Evolutionary conservation across 2,113 vertebrate genomes (phyloP).

Genomic region (Dicentrarchus labrax): DNA sequence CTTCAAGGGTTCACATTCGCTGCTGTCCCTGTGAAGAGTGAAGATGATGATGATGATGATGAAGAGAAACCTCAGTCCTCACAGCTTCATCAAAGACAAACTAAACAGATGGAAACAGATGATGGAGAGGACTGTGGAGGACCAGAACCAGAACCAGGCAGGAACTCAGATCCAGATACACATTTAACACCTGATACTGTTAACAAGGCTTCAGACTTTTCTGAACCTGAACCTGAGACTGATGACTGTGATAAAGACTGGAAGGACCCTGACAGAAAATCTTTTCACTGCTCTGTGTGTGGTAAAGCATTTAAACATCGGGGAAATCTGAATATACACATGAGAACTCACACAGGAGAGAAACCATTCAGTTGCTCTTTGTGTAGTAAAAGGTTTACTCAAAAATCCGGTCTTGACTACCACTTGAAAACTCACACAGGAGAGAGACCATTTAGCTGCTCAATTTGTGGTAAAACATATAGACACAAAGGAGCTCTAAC

Average conservation of each 20-base stretch:
- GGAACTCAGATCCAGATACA: not conserved
- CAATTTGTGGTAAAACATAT: slow-evolving; percentile 10
- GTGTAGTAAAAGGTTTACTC: slow-evolving; percentile 13
- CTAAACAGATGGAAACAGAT: not conserved
- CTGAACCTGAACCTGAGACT: not conserved
- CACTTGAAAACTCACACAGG: slow-evolving; percentile 16
- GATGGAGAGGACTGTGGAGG: slow-evolving; percentile 14
- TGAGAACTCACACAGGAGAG: slow-evolving; percentile 3
- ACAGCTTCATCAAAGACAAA: slow-evolving; percentile 19
- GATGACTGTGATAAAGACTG: not conserved
- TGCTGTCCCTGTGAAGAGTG: slow-evolving; percentile 16
- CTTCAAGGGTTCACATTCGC: not conserved
- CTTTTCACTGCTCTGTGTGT: not conserved
- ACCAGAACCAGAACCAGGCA: not conserved
- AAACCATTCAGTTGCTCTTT: not conserved
- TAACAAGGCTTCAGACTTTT: not conserved
- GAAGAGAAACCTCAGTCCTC: slow-evolving; percentile 29
- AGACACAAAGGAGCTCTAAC: not conserved
- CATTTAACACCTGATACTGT: not conserved
- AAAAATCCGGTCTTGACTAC: not conserved
- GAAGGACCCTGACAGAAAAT: not conserved
- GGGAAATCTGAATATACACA: slow-evolving; percentile 1
- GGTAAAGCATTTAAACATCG: slow-evolving; percentile 3
- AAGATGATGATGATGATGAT: slow-evolving; percentile 6
- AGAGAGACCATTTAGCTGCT: slow-evolving; percentile 18